These are phyloP conservation scores for Leptinotarsa lineolata DNA, from an alignment of 1,140 invertebrate genomes.

Conservation along the genomic window DNA sequence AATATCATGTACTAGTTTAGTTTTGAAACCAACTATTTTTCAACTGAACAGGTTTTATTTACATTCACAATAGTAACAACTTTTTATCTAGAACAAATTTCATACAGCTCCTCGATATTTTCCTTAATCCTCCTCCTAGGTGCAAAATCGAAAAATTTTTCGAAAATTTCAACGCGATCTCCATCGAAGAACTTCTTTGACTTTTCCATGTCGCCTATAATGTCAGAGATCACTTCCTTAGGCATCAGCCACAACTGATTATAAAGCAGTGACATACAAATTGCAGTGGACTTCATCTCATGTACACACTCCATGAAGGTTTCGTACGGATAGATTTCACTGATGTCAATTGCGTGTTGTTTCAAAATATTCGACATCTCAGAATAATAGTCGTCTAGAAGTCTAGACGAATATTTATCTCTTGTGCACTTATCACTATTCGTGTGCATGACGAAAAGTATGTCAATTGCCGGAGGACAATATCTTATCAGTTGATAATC, in stretches of 20 bases:
- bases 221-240: background rate
- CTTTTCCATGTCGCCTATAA: background rate
- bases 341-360: background rate
- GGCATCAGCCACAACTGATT: background rate
- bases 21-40: too few species aligned
- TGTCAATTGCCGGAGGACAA: background rate
- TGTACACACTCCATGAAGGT: background rate
- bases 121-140: background rate
- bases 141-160: background rate
- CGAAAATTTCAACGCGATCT: background rate
- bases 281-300: background rate
- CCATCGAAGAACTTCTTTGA: background rate
- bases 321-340: background rate
- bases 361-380: background rate
- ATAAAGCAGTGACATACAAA: constrained; percentile 1
- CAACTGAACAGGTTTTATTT: too few species aligned
- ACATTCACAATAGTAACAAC: too few species aligned
- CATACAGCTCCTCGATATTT: background rate
- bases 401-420: background rate
- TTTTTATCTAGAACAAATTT: background rate
- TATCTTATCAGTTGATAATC: constrained; percentile 3
- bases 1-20: too few species aligned
- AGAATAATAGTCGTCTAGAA: background rate
- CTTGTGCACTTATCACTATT: background rate
- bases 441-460: background rate